Evolutionary conservation across 2,888 invertebrate species (phyloP).

Genomic region (Eretmocerus hayati): DNA sequence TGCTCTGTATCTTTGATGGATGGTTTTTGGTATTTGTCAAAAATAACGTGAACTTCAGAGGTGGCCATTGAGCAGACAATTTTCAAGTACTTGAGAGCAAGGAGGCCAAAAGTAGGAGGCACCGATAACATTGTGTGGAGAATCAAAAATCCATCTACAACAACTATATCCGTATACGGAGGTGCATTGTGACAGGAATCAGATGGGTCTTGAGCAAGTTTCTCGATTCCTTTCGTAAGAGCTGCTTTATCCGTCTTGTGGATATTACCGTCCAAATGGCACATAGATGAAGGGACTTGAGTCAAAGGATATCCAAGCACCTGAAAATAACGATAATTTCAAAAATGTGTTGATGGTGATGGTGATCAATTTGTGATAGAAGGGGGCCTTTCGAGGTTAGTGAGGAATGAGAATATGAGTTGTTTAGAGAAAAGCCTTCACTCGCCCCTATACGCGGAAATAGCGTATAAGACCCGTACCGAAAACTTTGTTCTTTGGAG

Average conservation of each 20-base stretch:
- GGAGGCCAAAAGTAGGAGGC: conserved; percentile 11
- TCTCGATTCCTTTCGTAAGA: conserved; percentile 20
- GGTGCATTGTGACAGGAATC: neutral
- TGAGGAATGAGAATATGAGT: no score
- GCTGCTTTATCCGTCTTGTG: conserved; percentile 27
- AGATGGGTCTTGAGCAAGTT: neutral
- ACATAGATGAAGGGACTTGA: conserved; percentile 25
- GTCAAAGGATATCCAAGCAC: conserved; percentile 24
- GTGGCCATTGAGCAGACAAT: neutral
- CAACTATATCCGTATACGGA: conserved; percentile 7
- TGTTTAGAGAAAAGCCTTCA: no score
- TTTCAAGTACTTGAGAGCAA: conserved; percentile 13
- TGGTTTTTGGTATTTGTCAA: conserved; percentile 8
- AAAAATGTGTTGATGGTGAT: neutral
- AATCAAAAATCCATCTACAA: conserved; percentile 22
- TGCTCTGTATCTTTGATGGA: conserved; percentile 9
- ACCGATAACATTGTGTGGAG: conserved; percentile 15
- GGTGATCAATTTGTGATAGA: no score
- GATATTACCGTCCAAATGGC: conserved; percentile 27
- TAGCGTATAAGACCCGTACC: no score
- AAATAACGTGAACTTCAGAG: neutral
- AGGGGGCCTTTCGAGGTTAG: no score
- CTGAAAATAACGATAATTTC: conserved; percentile 19
- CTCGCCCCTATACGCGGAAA: no score
- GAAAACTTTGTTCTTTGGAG: no score